Base-by-base conservation (phyloP, 1,140 invertebrate genomes). In the Lepidurus arcticus region DNA sequence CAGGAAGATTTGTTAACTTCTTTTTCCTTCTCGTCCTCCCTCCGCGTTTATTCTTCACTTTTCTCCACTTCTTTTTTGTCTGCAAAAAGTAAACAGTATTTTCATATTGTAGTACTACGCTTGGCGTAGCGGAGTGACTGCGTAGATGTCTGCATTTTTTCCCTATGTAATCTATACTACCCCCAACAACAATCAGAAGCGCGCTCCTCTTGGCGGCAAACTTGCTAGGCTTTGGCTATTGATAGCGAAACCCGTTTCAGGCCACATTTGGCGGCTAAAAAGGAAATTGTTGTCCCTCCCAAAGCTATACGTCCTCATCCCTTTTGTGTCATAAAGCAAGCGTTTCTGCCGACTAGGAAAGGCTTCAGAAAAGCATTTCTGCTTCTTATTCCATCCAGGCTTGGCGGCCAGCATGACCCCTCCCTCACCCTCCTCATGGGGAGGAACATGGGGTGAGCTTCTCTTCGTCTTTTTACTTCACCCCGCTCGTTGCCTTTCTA, bases 331-430 rank as follows among this genome's bases (percentile, higher is more conserved):
- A 16, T 65, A 65, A 65, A 65, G 21, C 53, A 21, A 65, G 53
- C 21, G 7, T 65, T 65, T 65, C 34, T 65, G 53, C 53, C 8
- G n/a, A 1, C 16, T 13, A 65, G n/a, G 21, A 65, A 47, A 16
- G 21, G 53, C 9, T 65, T 65, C 53, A 65, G 13, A 65, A 65
- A 65, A 65, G 53, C 53, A 65, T 21, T 65, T 65, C 53, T 65
- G 53, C 53, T 21, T 65, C 53, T 65, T n/a, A 16, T 65, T 21
- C 7, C 21, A 65, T 65, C n/a, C n/a, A 1, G 53, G 53, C 53
- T 65, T 65, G 10, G 53, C 53, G 53, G 53, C 53, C 53, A 65
- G 53, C 53, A 21, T 65, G 53, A 65, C 53, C 16, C 21, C 53
- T 65, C 53, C 21, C 53, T 65, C 16, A 65, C 9, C 16, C n/a